Percentiles rank a stretch among this genome's conserved stretches.
Evolutionary conservation across 2,113 vertebrate genomes (phyloP).

Genomic region (Pongo abelii): DNA sequence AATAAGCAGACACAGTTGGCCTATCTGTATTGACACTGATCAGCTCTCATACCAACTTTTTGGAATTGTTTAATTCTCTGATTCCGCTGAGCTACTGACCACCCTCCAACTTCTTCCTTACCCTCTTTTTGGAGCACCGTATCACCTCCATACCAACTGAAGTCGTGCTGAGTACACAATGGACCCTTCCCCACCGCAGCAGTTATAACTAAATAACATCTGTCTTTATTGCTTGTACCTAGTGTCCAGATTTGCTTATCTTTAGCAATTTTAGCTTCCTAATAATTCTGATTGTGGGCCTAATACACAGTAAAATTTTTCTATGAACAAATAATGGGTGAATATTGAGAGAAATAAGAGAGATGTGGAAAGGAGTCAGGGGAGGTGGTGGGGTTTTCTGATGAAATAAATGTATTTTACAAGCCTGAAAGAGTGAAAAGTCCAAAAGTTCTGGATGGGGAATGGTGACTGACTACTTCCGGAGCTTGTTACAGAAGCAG

Average conservation of each 20-base stretch:
- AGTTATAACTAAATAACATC: background rate
- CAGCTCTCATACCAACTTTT: background rate
- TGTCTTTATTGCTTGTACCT: background rate
- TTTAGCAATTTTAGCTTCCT: background rate
- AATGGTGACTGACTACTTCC: background rate
- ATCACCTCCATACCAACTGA: background rate
- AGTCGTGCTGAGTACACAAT: background rate
- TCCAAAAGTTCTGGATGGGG: too few relatives aligned
- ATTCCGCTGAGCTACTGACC: background rate
- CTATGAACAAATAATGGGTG: background rate
- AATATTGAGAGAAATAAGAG: background rate
- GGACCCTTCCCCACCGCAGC: background rate
- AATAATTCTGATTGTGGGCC: background rate
- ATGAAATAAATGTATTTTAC: background rate
- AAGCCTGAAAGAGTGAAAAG: too few relatives aligned
- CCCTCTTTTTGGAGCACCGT: background rate
- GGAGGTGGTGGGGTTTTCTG: background rate
- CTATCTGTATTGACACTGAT: too few relatives aligned
- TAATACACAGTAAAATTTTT: background rate
- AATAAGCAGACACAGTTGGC: background rate
- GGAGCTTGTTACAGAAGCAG: background rate
- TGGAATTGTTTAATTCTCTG: background rate
- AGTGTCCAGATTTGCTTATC: background rate
- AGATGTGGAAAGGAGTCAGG: background rate
- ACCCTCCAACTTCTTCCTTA: too few relatives aligned